Evolutionary conservation across 2,888 invertebrate species (phyloP).

Genomic region (Nematopogon swammerdamellus): DNA sequence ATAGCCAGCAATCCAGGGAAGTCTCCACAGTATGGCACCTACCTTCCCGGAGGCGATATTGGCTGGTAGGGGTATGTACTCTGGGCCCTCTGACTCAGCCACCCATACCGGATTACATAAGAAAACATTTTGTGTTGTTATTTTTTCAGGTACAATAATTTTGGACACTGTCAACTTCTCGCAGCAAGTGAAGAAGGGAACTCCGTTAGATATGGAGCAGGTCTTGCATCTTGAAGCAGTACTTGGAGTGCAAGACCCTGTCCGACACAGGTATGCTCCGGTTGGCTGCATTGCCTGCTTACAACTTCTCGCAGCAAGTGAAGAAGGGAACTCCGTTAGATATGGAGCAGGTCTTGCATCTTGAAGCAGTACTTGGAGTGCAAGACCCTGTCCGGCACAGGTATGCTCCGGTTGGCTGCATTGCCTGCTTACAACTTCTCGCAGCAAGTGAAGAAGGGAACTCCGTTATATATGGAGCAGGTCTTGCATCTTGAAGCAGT

Average conservation of each 20-base stretch:
- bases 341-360: slow-evolving; percentile 44
- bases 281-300: too few relatives aligned
- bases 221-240: slow-evolving; percentile 54
- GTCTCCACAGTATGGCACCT: too few relatives aligned
- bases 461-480: slow-evolving; percentile 61
- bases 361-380: slow-evolving; percentile 55
- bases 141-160: slow-evolving; percentile 66
- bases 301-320: slow-evolving; percentile 65
- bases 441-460: slow-evolving; percentile 62
- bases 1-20: too few relatives aligned
- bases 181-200: slow-evolving; percentile 62
- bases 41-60: too few relatives aligned
- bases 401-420: too few relatives aligned
- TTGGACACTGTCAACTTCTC: slow-evolving; percentile 80
- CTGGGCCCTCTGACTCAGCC: too few relatives aligned
- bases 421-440: too few relatives aligned
- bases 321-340: slow-evolving; percentile 68
- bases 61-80: too few relatives aligned
- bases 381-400: slow-evolving; percentile 25
- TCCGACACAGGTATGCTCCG: slow-evolving; percentile 31
- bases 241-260: slow-evolving; percentile 29
- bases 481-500: slow-evolving; percentile 54
- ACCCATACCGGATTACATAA: too few relatives aligned
- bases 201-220: slow-evolving; percentile 61
- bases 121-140: background rate